phyloP scores from a whole-genome alignment of 2,888 invertebrate genomes.

The Busseola fusca region DNA sequence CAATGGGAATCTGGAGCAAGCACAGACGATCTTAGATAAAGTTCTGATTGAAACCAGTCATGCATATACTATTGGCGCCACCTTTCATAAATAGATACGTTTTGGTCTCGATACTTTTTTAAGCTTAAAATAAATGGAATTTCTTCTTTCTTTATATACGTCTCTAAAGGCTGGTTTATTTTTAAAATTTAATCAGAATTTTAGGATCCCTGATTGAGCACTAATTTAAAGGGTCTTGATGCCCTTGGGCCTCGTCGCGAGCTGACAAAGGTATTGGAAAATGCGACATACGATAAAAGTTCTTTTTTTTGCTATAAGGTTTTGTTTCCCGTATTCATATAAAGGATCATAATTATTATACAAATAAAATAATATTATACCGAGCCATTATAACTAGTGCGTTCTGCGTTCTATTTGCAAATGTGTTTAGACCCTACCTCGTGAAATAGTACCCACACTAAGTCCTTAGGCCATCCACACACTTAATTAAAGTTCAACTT shows the following conservation, averaged over 20 bases:
- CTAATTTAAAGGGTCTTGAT: constrained; percentile 17
- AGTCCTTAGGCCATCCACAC: constrained; percentile 4
- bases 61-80: constrained; percentile 2
- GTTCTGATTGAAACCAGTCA: constrained; percentile 37
- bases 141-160: not conserved
- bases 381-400: not conserved
- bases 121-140: not conserved
- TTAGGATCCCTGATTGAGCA: constrained; percentile 21
- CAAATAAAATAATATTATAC: not conserved
- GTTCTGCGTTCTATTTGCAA: not conserved
- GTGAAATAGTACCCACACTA: not conserved
- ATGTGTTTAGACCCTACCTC: not conserved
- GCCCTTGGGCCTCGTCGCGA: not conserved
- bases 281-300: not conserved
- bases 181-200: constrained; percentile 20
- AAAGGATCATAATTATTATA: not conserved
- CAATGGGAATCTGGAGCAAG: constrained; percentile 20
- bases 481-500: constrained; percentile 25
- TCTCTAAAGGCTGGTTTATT: not conserved
- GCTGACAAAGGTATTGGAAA: constrained; percentile 8
- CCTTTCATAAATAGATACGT: not conserved
- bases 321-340: not conserved
- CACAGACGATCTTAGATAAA: constrained; percentile 19
- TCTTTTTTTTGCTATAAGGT: not conserved
- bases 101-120: constrained; percentile 17